Base-by-base conservation (phyloP, 2,888 invertebrate genomes). In the Icerya purchasi region DNA sequence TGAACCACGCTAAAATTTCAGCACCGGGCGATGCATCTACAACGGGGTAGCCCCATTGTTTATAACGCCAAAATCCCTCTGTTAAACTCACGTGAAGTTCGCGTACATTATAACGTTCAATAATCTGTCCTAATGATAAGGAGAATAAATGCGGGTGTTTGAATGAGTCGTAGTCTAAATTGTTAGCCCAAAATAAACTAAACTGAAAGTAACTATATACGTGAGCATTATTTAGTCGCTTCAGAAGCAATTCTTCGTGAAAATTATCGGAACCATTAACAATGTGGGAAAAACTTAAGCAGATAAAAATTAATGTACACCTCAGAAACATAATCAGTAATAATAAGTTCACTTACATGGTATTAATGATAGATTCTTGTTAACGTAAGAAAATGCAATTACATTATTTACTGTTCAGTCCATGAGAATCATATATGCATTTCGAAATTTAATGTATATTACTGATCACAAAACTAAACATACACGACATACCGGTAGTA, bases 1-100 rank as follows among this genome's bases (percentile, higher is more conserved):
- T 78, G 69, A 98, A 96, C 92, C 94, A 94, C 0, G 87, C 90
- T 78, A 86, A 89, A 0, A 96, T 76, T 71, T 96, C 92, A 1
- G 92, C 93, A 3, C 97, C 97, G 1, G 93, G 87, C 0, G 93
- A 86, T 2, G 92, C 86, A 71, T 90, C 86, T 14, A 82, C 72
- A 24, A 88, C 79, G 2, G 94, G 93, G 73, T 92, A 92, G 1
- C 96, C 96, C 96, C 96, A 98, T 60, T 82, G 81, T 65, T 86
- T 82, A 71, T 93, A 85, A 63, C 86, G 80, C 97, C 97, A 98
- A 59, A 90, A 75, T 0, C 97, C 97, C 72, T 91, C 89, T 0
- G 93, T 93, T 61, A 97, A 76, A 61, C 86, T 85, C 56, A 98
- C 77, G 69, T 94, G 92, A 21, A 98, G 72, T 71, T 96, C 96